A percentile compares a stretch with the other conserved stretches of the same genome.
Conservation (phyloP, 2,797 vertebrate species). For the Enteromius radiatus region DNA sequence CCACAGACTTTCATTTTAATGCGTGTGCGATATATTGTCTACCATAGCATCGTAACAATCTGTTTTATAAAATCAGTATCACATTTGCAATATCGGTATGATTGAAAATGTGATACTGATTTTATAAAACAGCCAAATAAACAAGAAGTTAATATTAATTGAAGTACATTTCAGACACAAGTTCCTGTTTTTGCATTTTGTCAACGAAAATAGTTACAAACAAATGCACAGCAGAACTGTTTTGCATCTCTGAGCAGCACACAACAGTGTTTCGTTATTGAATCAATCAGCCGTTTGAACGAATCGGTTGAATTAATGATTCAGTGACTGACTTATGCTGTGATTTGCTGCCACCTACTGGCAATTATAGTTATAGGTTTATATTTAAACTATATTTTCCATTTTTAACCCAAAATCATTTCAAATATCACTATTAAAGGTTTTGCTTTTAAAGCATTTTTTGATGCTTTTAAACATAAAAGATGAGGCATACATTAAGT, state of each 20-base stretch:
- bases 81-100: background rate
- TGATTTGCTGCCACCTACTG: background rate
- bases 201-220: background rate
- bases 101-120: background rate
- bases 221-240: background rate
- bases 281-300: background rate
- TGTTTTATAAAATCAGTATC: no score
- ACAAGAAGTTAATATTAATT: background rate
- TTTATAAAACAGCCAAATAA: background rate
- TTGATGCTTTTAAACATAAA: background rate
- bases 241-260: background rate
- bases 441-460: background rate
- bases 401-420: background rate
- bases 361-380: background rate
- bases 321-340: background rate
- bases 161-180: background rate
- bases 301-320: background rate
- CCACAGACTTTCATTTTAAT: background rate
- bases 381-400: background rate
- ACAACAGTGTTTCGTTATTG: background rate
- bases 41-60: no score
- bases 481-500: background rate
- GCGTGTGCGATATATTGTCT: background rate
- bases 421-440: background rate
- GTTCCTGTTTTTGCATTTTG: background rate